Base-by-base conservation (phyloP, 2,797 vertebrate genomes). In the Phoxinus dragarum region DNA sequence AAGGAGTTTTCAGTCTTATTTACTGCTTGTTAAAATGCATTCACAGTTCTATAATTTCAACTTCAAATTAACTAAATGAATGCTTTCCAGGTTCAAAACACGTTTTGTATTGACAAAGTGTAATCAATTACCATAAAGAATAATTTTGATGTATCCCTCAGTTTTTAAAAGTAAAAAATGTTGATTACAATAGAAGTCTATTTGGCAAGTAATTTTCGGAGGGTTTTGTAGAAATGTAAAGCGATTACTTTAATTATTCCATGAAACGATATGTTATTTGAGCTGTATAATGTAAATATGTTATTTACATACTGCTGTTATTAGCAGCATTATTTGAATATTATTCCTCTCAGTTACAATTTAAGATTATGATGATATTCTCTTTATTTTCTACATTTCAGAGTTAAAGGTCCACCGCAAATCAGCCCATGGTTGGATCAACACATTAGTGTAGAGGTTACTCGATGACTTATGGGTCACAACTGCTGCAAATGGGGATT, bases 1-100 rank as follows among this genome's bases (percentile, higher is more conserved):
- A 76, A 76, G 52, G 34, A 40, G 52, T 59, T 77, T 77, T 40
- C 5, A 75, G 19, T 54, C 72, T 75, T 54, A 17, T 12, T 54
- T 11, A 9, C 49, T 34, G 21, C 44, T 47, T 47, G 10, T 47
- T 16, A 14, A 56, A 76, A n/a, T 56, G 21, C 21, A 17, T 77
- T 42, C 42, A 27, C 4, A 61, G 12, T 40, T 61, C 23, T 12
- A 40, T 10, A 12, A 7, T 38, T 54, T 54, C 6, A 12, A 8
- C 74, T 56, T n/a, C 12, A 54, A 76, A 56, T 31, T 10, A 64
- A 14, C 27, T 12, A 64, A 31, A 64, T 56, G 0, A 38, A 34
- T 5, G 52, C 6, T 27, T 27, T 56, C 14, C 14, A 38, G 16
- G 23, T 42, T 61, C 12, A 77, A 11, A 76, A 56, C 34, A 5